Percentiles rank a stretch among this genome's conserved stretches.
These are phyloP conservation scores for Dromius quadrimaculatus DNA, from an alignment of 2,888 invertebrate species.

Conservation along the genomic window DNA sequence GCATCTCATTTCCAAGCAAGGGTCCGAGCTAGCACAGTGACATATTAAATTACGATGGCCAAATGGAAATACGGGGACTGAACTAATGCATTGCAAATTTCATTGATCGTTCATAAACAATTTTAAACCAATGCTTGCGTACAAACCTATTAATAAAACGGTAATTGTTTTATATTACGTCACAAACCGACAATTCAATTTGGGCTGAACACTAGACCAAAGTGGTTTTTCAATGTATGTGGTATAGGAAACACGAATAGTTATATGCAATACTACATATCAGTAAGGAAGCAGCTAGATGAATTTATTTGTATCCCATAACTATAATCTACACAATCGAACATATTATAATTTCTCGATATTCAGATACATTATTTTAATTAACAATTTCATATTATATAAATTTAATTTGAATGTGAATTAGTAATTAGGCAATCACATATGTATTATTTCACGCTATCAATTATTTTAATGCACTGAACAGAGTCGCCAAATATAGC, in stretches of 20 bases:
- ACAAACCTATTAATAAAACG: conserved; percentile 35
- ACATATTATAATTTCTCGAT: conserved; percentile 12
- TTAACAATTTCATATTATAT: not conserved
- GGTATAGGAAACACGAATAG: too few relatives aligned
- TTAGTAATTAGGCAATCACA: not conserved
- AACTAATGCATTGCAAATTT: conserved; percentile 49
- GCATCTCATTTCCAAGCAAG: conserved; percentile 36
- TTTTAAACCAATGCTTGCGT: conserved; percentile 45
- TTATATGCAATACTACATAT: too few relatives aligned
- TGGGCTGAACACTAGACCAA: too few relatives aligned
- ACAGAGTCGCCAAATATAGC: not conserved
- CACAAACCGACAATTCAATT: conserved; percentile 9
- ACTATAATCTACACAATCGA: too few relatives aligned
- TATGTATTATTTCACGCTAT: not conserved
- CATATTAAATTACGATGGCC: conserved; percentile 49
- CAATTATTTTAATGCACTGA: not conserved
- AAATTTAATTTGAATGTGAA: not conserved
- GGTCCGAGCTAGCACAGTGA: conserved; percentile 25
- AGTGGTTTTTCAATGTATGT: too few relatives aligned
- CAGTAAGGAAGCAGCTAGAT: too few relatives aligned
- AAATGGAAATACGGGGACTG: conserved; percentile 45
- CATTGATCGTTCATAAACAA: conserved; percentile 50
- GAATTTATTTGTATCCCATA: too few relatives aligned
- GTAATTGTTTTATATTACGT: conserved; percentile 37
- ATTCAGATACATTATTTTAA: not conserved